Evolutionary conservation across 2,113 vertebrate genomes (phyloP).

Genomic region (Vireo altiloquus): DNA sequence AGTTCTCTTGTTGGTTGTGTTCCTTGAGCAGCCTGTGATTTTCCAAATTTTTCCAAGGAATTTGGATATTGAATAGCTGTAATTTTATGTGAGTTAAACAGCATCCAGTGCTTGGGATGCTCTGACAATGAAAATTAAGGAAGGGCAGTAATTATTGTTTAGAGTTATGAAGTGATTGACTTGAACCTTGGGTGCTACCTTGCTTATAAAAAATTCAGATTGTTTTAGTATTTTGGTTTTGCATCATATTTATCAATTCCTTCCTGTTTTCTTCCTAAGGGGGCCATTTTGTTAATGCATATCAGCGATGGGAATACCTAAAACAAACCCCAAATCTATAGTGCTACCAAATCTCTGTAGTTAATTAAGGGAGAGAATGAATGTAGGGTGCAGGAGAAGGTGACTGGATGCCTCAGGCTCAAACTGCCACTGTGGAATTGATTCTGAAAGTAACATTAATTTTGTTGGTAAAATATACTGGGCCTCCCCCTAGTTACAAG

Average conservation of each 20-base stretch:
- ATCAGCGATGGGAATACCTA: background rate
- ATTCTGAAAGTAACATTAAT: background rate
- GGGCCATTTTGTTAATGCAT: background rate
- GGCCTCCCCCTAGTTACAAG: background rate
- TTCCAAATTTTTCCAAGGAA: background rate
- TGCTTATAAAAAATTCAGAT: background rate
- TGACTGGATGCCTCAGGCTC: slow-evolving; percentile 6
- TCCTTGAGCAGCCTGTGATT: background rate
- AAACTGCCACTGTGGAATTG: background rate
- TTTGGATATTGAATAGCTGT: background rate
- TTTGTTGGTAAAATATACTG: background rate
- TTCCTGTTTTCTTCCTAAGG: background rate
- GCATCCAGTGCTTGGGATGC: background rate
- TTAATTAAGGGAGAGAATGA: background rate
- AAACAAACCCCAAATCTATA: background rate
- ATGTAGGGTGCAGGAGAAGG: background rate
- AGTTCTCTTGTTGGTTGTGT: background rate
- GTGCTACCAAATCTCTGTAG: background rate
- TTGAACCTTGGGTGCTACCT: background rate
- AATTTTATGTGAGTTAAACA: background rate
- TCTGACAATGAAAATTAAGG: background rate
- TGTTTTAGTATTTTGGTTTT: background rate
- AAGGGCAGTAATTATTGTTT: background rate
- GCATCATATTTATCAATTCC: background rate
- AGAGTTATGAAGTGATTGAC: background rate